Evolutionary conservation across 2,797 vertebrate genomes (phyloP), one percentile per base, ranked within the genome.

Genomic region (Spea hammondii): DNA sequence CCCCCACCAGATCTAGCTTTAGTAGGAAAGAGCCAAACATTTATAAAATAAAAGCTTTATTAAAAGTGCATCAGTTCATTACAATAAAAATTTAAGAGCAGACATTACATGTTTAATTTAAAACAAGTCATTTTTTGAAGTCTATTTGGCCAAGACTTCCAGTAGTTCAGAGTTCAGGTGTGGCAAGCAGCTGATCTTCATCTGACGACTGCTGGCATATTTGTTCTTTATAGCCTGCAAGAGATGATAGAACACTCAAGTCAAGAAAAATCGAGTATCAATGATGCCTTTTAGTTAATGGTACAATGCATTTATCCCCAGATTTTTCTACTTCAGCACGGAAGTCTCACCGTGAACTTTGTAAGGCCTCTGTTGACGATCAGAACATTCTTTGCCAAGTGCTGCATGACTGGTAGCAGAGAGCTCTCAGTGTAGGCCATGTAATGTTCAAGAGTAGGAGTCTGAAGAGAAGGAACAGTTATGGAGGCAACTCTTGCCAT

Each of bases 311-410:
- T 32, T 32, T 32, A 32, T 1, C 1, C 32, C 32, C 32, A 32
- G 32, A 32, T 1, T 32, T 32, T 32, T 3, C 32, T 32, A 32
- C 32, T 32, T 32, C 32, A 32, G 32, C 32, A 13, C 55, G 14
- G 9, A 5, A 32, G 59, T 83, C 90, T 91, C 85, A 96, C 95
- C 91, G 88, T 72, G n/a, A 94, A 90, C 72, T 94, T 94, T 0
- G 89, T 91, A 50, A 83, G 83, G 0, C 92, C 90, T 0, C 86
- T 74, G 1, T 93, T 96, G 72, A 96, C 90, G 67, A 89, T 87
- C 1, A 95, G 60, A 4, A 95, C 66, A n/a, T 97, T 98, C 83
- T 95, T 97, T 48, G 95, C 95, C 5, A 96, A 89, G 75, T 94
- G 93, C 12, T 86, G 85, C 93, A 93, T 95, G 59, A 94, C 90